phyloP scores from a whole-genome alignment of 2,113 vertebrate genomes.

The Melanotaenia duboulayi region DNA sequence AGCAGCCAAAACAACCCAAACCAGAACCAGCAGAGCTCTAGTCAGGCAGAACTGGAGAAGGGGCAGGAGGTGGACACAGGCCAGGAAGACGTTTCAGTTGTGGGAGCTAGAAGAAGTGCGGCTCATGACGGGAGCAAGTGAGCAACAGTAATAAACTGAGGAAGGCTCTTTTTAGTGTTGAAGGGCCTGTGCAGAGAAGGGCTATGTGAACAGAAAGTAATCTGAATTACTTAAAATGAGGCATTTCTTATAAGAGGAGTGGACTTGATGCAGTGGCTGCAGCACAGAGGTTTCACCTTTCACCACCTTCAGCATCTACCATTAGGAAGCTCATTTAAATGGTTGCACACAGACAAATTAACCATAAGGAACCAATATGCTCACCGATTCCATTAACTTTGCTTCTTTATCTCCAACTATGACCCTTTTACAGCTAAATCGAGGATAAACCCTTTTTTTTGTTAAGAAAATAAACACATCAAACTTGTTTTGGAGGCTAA shows the following conservation, averaged over 20 bases:
- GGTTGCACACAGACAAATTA: background rate
- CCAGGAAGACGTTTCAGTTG: conserved; percentile 45
- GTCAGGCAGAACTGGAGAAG: conserved; percentile 34
- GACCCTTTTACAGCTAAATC: background rate
- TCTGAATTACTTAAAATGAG: background rate
- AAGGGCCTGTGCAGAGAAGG: too few species aligned
- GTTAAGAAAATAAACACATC: background rate
- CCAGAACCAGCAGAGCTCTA: conserved; percentile 61
- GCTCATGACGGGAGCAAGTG: background rate
- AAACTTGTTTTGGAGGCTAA: background rate
- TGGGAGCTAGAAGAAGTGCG: conserved; percentile 24
- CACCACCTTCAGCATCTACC: conserved; percentile 12
- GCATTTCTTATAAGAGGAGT: conserved; percentile 3
- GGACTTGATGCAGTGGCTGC: conserved; percentile 28
- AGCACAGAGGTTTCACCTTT: conserved; percentile 32
- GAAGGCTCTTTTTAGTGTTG: too few species aligned
- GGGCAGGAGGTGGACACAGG: conserved; percentile 22
- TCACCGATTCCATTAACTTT: background rate
- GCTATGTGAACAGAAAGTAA: too few species aligned
- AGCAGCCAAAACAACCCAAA: conserved; percentile 84
- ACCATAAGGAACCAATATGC: background rate
- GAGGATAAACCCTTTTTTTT: background rate
- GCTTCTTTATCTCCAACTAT: background rate
- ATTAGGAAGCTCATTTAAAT: background rate
- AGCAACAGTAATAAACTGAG: background rate